These are phyloP conservation scores for Pangasius krempfi DNA, from an alignment of 2,797 vertebrate genomes.

Conservation along the genomic window DNA sequence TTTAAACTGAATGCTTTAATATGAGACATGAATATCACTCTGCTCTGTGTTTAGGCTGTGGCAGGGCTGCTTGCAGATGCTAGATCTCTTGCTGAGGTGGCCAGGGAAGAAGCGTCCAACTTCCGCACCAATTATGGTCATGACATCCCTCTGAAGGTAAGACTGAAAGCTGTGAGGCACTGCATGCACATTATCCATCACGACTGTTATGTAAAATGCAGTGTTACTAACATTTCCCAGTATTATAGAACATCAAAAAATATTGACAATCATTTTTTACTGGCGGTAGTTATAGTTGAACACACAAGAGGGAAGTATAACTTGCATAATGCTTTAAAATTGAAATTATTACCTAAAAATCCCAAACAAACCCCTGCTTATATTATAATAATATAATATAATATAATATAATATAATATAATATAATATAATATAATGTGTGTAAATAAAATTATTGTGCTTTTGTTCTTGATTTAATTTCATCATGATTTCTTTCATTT, in stretches of 20 bases:
- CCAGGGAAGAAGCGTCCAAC: constrained; percentile 94
- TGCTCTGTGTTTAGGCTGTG: constrained; percentile 79
- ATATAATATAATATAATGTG: too few species aligned
- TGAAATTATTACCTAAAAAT: not conserved
- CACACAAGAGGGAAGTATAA: not conserved
- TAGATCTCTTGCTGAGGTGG: constrained; percentile 91
- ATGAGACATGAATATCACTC: not conserved
- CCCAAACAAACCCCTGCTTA: too few species aligned
- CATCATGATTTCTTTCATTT: constrained; percentile 27
- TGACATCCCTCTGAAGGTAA: constrained; percentile 95
- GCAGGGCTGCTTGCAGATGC: constrained; percentile 94
- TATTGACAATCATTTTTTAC: not conserved
- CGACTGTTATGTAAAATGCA: not conserved
- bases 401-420: too few species aligned
- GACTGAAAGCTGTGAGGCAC: not conserved
- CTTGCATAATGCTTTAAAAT: not conserved
- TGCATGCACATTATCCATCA: not conserved
- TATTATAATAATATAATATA: too few species aligned
- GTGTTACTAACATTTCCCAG: not conserved
- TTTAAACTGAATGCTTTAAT: not conserved
- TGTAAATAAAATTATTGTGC: not conserved
- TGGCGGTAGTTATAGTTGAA: not conserved
- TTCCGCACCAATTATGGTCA: constrained; percentile 96
- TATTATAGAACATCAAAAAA: not conserved
- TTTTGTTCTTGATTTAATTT: not conserved